Evolutionary conservation across 2,888 invertebrate genomes (phyloP).

Genomic region (Melanophora roralis): DNA sequence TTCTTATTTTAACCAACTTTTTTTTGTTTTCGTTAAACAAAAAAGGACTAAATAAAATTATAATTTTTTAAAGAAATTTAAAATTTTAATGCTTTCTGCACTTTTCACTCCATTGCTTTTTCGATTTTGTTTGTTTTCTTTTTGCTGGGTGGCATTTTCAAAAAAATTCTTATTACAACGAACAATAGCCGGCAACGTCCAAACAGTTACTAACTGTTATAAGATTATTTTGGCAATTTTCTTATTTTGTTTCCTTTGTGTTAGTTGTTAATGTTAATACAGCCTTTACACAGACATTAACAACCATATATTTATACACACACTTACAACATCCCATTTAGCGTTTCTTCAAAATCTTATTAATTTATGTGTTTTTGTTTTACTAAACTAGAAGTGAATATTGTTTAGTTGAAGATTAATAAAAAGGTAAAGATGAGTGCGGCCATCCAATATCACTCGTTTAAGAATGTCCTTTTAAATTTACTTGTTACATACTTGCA

Average conservation of each 20-base stretch:
- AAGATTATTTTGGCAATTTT: constrained; percentile 70
- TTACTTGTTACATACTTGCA: constrained; percentile 18
- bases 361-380: not conserved
- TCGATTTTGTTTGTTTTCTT: constrained; percentile 6
- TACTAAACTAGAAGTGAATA: not conserved
- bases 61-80: not conserved
- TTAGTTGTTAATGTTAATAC: constrained; percentile 64
- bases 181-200: constrained; percentile 72
- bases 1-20: too few relatives aligned
- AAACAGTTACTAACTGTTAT: constrained; percentile 73
- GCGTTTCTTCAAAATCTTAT: not conserved
- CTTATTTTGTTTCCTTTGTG: constrained; percentile 24
- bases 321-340: constrained; percentile 36
- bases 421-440: constrained; percentile 13
- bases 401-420: not conserved
- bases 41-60: not conserved
- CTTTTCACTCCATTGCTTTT: not conserved
- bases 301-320: not conserved
- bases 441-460: constrained; percentile 37
- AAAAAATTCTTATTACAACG: constrained; percentile 36
- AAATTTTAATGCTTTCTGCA: not conserved
- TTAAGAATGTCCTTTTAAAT: constrained; percentile 16
- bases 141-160: not conserved
- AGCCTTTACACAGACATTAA: constrained; percentile 66
- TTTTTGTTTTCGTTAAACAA: not conserved